These are phyloP conservation scores for Physella acuta DNA, from an alignment of 1,140 invertebrate genomes.

Conservation along the genomic window DNA sequence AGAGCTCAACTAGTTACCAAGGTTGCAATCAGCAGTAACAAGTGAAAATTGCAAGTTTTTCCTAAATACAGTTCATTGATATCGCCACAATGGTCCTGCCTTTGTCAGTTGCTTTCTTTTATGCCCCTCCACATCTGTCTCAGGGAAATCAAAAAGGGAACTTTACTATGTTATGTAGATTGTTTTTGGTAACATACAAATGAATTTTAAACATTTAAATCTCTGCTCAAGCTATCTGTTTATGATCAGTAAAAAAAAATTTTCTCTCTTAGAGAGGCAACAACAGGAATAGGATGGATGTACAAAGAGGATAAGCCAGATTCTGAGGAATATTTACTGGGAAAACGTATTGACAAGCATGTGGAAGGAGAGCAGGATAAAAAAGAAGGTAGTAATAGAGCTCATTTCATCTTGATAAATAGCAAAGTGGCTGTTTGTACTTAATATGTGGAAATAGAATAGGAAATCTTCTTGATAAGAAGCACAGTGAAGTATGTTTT, in stretches of 20 bases:
- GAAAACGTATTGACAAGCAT: conserved; percentile 79
- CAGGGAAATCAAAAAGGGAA: neutral
- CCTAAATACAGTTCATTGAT: no score
- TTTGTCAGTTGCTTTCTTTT: neutral
- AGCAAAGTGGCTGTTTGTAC: no score
- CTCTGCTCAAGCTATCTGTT: neutral
- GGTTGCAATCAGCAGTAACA: neutral
- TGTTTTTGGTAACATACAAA: neutral
- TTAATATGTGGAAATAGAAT: no score
- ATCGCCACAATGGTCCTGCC: neutral
- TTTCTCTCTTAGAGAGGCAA: conserved; percentile 17
- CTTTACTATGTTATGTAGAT: neutral
- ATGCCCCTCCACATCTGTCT: neutral
- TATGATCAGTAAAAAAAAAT: neutral
- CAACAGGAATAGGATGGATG: conserved; percentile 79
- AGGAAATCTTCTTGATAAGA: no score
- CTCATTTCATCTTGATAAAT: no score
- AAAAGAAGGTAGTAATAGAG: conserved; percentile 1
- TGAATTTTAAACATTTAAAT: neutral
- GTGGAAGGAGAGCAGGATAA: conserved; percentile 31
- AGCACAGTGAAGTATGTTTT: no score
- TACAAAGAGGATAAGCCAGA: conserved; percentile 82
- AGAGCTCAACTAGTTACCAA: neutral
- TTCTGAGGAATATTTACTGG: conserved; percentile 87
- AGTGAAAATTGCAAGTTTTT: no score